Percentiles rank a stretch among this genome's conserved stretches.
Evolutionary conservation across 2,888 invertebrate species (phyloP).

Genomic region (Heliconius sara): DNA sequence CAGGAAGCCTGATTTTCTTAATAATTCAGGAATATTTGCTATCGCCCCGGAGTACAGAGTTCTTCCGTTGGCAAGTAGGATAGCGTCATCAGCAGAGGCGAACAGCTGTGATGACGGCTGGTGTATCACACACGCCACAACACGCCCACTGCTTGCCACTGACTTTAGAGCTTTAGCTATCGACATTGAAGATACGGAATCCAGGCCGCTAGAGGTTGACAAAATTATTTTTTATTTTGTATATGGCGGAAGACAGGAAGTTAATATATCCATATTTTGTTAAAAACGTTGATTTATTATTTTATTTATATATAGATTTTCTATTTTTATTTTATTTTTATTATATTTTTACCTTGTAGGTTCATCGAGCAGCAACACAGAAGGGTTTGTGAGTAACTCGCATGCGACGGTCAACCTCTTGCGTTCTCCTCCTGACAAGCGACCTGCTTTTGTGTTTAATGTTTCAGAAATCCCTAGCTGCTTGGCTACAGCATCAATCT

Average conservation of each 20-base stretch:
- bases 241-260: not conserved
- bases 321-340: no score
- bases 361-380: slow-evolving; percentile 96
- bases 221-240: not conserved
- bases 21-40: slow-evolving; percentile 83
- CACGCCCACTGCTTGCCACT: slow-evolving; percentile 86
- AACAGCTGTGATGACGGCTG: slow-evolving; percentile 91
- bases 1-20: slow-evolving; percentile 83
- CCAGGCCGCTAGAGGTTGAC: slow-evolving; percentile 78
- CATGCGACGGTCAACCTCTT: slow-evolving; percentile 95
- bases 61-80: slow-evolving; percentile 87
- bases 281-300: not conserved
- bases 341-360: slow-evolving; percentile 89
- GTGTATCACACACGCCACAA: slow-evolving; percentile 90
- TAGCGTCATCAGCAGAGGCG: slow-evolving; percentile 88
- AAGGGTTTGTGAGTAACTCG: slow-evolving; percentile 95
- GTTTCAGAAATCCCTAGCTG: slow-evolving; percentile 90
- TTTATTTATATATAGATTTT: not conserved
- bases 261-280: no score
- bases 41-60: slow-evolving; percentile 88
- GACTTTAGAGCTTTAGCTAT: slow-evolving; percentile 85
- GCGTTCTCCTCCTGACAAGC: slow-evolving; percentile 94
- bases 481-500: slow-evolving; percentile 91
- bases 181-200: slow-evolving; percentile 88
- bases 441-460: slow-evolving; percentile 87